phyloP scores from a whole-genome alignment of 2,113 vertebrate genomes.

The Turdus rufiventris region DNA sequence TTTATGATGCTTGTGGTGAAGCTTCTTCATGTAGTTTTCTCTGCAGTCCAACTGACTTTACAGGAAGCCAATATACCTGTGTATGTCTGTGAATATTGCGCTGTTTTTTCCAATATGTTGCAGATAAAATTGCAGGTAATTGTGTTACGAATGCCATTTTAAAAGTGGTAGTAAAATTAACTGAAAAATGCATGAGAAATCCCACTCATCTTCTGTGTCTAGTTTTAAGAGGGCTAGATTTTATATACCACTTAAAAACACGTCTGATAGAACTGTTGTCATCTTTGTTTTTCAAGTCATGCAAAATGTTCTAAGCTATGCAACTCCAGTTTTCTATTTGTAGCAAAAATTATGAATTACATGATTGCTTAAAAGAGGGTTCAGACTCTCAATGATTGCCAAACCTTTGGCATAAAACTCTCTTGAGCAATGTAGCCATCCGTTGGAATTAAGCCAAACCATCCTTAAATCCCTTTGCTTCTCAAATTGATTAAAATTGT shows the following conservation, averaged over 20 bases:
- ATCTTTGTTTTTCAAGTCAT: neutral
- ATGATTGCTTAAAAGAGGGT: neutral
- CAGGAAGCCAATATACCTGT: neutral
- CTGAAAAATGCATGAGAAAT: neutral
- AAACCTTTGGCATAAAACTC: neutral
- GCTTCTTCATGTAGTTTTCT: neutral
- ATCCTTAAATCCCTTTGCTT: constrained; percentile 20
- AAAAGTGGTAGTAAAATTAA: neutral
- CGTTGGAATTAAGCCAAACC: neutral
- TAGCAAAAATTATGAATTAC: constrained; percentile 1
- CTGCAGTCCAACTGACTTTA: neutral
- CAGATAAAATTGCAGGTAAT: neutral
- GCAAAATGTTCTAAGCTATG: neutral
- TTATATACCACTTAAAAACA: neutral
- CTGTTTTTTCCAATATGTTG: neutral
- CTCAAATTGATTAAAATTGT: constrained; percentile 17
- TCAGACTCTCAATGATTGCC: neutral
- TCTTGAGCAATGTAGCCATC: neutral
- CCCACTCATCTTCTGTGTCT: neutral
- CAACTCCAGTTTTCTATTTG: neutral
- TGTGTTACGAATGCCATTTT: neutral
- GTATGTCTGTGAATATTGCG: neutral
- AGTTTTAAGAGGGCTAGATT: neutral
- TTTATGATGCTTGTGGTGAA: neutral
- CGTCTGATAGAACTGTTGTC: neutral